These are phyloP conservation scores for Zalophus californianus DNA, from an alignment of 2,797 vertebrate genomes.

Conservation along the genomic window DNA sequence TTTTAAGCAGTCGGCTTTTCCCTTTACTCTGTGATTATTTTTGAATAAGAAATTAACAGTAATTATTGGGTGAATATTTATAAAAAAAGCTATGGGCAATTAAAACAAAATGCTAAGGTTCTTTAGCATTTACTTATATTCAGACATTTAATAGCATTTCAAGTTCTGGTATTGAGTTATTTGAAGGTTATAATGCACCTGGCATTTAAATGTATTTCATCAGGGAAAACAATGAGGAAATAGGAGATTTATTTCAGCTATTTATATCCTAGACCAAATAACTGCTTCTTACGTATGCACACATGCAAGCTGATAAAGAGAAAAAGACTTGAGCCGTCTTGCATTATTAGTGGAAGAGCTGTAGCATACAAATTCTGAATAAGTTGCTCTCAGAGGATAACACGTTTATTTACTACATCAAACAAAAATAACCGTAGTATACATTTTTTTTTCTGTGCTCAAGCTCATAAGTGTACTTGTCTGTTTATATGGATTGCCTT, in stretches of 20 bases:
- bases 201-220: conserved; percentile 68
- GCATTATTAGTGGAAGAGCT: conserved; percentile 35
- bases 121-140: conserved; percentile 56
- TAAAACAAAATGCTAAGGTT: conserved; percentile 54
- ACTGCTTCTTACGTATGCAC: conserved; percentile 19
- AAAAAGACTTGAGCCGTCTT: conserved; percentile 11
- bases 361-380: conserved; percentile 53
- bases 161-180: conserved; percentile 29
- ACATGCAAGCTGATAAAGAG: conserved; percentile 35
- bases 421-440: neutral
- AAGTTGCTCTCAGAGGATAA: conserved; percentile 51
- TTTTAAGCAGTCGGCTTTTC: conserved; percentile 22
- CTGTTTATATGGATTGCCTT: neutral
- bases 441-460: conserved; percentile 27
- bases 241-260: conserved; percentile 63
- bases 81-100: conserved; percentile 28
- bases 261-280: conserved; percentile 74
- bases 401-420: conserved; percentile 50
- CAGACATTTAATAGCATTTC: conserved; percentile 46
- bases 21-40: conserved; percentile 51
- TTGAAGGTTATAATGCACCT: conserved; percentile 65
- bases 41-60: conserved; percentile 59
- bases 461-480: conserved; percentile 17
- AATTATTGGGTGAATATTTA: conserved; percentile 60
- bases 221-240: conserved; percentile 51